These are phyloP conservation scores for Gasterosteus aculeatus DNA, from an alignment of 2,113 vertebrate species.

Conservation along the genomic window DNA sequence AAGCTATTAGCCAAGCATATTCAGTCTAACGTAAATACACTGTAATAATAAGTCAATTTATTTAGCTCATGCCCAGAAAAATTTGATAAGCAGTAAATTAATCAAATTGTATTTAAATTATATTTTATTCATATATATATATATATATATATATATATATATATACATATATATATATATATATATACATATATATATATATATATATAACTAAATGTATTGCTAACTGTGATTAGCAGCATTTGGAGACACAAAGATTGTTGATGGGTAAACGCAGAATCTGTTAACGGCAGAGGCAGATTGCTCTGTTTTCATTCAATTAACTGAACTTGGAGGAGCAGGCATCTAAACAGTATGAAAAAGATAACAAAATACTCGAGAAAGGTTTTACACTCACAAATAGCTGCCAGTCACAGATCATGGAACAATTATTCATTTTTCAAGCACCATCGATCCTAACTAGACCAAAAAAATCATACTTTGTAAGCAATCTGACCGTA, in stretches of 20 bases:
- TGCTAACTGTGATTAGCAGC: neutral
- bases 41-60: neutral
- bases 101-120: neutral
- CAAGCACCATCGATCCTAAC: neutral
- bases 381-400: neutral
- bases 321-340: neutral
- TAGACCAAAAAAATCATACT: neutral
- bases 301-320: neutral
- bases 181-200: neutral
- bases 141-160: neutral
- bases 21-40: neutral
- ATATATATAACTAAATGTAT: neutral
- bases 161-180: neutral
- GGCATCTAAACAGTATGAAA: neutral
- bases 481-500: neutral
- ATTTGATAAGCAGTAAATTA: neutral
- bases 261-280: neutral
- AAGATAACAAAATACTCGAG: neutral
- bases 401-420: neutral
- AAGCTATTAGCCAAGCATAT: neutral
- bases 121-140: neutral
- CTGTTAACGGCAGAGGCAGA: neutral
- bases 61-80: neutral
- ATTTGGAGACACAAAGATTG: neutral
- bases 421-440: neutral